Evolutionary conservation across 2,797 vertebrate genomes (phyloP).

Genomic region (Columba guinea): DNA sequence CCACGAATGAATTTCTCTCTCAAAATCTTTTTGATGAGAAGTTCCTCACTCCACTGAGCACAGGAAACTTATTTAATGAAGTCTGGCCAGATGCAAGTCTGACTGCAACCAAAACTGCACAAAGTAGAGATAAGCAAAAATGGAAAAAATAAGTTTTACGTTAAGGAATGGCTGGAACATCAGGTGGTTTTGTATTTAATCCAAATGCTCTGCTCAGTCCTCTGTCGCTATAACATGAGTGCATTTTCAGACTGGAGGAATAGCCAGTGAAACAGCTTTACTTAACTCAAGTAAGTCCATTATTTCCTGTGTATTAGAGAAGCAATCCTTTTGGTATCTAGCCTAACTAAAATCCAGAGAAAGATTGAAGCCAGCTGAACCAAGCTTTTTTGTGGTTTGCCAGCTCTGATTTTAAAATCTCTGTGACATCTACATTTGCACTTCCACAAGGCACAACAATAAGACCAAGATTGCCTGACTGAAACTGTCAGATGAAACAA

Average conservation of each 20-base stretch:
- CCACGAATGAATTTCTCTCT: not conserved
- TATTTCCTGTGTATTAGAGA: conserved; percentile 41
- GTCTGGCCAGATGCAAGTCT: fast-evolving
- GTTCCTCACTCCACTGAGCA: not conserved
- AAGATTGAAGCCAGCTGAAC: conserved; percentile 50
- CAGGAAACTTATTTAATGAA: not conserved
- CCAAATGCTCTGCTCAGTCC: not conserved
- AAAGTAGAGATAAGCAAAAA: conserved; percentile 33
- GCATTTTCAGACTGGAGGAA: not conserved
- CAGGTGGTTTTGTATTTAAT: not conserved
- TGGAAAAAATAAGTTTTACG: not conserved
- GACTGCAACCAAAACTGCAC: not conserved
- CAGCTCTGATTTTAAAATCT: conserved; percentile 57
- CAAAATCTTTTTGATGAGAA: not conserved
- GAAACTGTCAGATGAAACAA: conserved; percentile 63
- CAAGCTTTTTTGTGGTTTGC: conserved; percentile 17
- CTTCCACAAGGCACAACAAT: conserved; percentile 50
- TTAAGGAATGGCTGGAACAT: not conserved
- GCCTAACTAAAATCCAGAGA: conserved; percentile 23
- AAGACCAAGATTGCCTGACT: conserved; percentile 35
- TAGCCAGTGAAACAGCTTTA: not conserved
- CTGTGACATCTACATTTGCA: conserved; percentile 61
- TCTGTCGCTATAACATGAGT: not conserved
- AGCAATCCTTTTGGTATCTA: conserved; percentile 36
- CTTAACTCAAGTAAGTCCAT: not conserved